A percentile compares a stretch with the other conserved stretches of the same genome.
Evolutionary conservation across 1,140 invertebrate genomes (phyloP).

Genomic region (Zaprionus ghesquierei): DNA sequence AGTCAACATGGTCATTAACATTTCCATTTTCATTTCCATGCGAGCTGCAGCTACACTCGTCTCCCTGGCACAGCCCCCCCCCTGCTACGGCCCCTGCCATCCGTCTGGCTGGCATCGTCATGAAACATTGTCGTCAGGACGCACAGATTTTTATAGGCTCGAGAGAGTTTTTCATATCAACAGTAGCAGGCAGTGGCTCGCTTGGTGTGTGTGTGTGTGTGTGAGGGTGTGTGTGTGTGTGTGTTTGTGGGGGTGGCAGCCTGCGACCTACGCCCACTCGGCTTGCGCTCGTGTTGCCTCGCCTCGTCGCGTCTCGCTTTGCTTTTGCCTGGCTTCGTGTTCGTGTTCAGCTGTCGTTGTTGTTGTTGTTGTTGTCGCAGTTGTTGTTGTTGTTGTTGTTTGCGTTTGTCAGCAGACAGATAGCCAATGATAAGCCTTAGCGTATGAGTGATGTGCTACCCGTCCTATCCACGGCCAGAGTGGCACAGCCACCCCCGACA

Average conservation of each 20-base stretch:
- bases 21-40: slow-evolving; percentile 36
- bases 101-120: slow-evolving; percentile 30
- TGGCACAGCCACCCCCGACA: not conserved
- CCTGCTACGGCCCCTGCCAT: not conserved
- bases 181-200: not conserved
- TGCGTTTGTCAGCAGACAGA: slow-evolving; percentile 56
- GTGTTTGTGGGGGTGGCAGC: not conserved
- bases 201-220: not conserved
- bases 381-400: slow-evolving; percentile 19
- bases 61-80: not conserved
- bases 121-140: slow-evolving; percentile 47
- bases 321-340: slow-evolving; percentile 19
- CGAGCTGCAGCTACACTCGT: not conserved
- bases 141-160: slow-evolving; percentile 47
- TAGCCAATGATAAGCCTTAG: slow-evolving; percentile 59
- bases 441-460: slow-evolving; percentile 52
- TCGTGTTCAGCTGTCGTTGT: slow-evolving; percentile 4
- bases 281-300: slow-evolving; percentile 13
- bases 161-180: slow-evolving; percentile 15
- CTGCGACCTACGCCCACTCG: slow-evolving; percentile 28
- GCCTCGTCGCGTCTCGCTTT: not conserved
- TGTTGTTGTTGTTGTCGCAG: not conserved
- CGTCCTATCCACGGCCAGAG: slow-evolving; percentile 7
- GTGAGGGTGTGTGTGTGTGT: not conserved
- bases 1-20: slow-evolving; percentile 43